These are phyloP conservation scores for Junco hyemalis DNA, from an alignment of 2,113 vertebrate species.

Conservation along the genomic window DNA sequence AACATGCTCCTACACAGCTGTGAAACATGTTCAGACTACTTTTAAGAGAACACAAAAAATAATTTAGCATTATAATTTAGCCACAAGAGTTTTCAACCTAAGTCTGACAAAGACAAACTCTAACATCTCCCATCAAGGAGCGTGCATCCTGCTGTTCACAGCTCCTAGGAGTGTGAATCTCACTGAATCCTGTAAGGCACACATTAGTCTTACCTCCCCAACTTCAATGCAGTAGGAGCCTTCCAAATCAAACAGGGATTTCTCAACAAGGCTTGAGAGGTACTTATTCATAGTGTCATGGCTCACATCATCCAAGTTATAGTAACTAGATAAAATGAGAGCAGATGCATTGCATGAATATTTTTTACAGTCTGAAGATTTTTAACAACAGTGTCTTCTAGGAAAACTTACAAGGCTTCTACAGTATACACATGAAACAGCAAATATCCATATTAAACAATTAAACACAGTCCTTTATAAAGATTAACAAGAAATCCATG, in stretches of 20 bases:
- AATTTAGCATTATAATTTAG: neutral
- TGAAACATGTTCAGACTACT: neutral
- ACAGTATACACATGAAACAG: neutral
- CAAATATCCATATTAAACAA: neutral
- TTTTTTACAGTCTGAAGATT: neutral
- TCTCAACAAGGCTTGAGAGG: slow-evolving; percentile 90
- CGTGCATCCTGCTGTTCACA: neutral
- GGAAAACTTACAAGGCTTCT: neutral
- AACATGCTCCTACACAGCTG: neutral
- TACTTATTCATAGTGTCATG: slow-evolving; percentile 92
- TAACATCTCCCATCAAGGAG: neutral
- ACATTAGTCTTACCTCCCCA: slow-evolving; percentile 82
- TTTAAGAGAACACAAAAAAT: neutral
- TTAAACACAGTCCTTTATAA: neutral
- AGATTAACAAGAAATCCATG: neutral
- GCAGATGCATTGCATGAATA: neutral
- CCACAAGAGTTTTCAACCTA: neutral
- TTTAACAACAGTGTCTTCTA: neutral
- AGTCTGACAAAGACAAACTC: neutral
- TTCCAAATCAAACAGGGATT: slow-evolving; percentile 88
- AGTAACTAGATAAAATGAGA: slow-evolving; percentile 84
- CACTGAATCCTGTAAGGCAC: neutral
- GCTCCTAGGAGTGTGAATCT: neutral
- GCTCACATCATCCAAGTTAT: slow-evolving; percentile 88
- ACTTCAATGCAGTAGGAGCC: slow-evolving; percentile 92